Evolutionary conservation across 2,888 invertebrate species (phyloP).

Genomic region (Steinernema hermaphroditum): DNA sequence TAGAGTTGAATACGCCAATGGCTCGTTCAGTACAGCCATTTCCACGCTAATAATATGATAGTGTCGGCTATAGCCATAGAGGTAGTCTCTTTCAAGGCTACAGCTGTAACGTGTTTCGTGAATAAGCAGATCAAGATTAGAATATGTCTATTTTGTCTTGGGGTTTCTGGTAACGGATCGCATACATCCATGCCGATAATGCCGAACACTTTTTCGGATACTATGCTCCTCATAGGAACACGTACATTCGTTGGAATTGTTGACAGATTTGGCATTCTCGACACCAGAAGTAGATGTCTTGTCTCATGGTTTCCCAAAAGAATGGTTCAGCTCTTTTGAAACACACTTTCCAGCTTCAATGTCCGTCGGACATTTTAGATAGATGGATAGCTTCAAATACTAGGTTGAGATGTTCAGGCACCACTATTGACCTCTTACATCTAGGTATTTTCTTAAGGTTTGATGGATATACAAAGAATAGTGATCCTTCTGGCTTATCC

Average conservation of each 20-base stretch:
- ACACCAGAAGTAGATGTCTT: background rate
- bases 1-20: slow-evolving; percentile 39
- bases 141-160: background rate
- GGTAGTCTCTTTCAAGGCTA: slow-evolving; percentile 61
- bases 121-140: slow-evolving; percentile 28
- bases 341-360: background rate
- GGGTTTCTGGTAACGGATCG: background rate
- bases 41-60: slow-evolving; percentile 43
- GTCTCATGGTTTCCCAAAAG: background rate
- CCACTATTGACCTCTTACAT: background rate
- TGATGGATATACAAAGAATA: background rate
- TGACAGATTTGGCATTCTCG: background rate
- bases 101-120: slow-evolving; percentile 44
- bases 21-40: slow-evolving; percentile 57
- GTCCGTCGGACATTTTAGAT: background rate
- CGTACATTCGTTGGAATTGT: background rate
- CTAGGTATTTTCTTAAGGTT: background rate
- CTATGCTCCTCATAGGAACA: background rate
- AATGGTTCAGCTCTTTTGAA: background rate
- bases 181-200: background rate
- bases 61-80: slow-evolving; percentile 60
- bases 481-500: background rate
- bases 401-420: background rate
- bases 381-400: background rate
- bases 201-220: background rate